Percentiles rank a stretch among this genome's conserved stretches.
phyloP scores from a whole-genome alignment of 2,797 vertebrate genomes.

The Chaenodraco wilsoni region DNA sequence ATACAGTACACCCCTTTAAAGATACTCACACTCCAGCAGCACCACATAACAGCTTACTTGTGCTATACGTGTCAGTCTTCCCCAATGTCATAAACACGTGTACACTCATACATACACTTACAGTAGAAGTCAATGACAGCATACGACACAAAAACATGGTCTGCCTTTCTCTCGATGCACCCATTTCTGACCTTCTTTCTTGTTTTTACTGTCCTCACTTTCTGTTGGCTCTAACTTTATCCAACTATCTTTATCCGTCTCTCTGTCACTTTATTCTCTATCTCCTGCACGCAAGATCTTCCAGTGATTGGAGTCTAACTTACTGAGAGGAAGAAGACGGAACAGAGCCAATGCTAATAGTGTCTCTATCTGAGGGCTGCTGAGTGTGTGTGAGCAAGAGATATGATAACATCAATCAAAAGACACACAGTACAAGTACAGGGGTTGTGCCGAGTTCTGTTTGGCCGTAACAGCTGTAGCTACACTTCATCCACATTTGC shows the following conservation, averaged over 20 bases:
- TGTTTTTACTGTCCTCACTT: constrained; percentile 27
- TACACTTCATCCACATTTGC: constrained; percentile 47
- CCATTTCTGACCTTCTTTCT: constrained; percentile 13
- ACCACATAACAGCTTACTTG: constrained; percentile 2
- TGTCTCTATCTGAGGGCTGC: constrained; percentile 53
- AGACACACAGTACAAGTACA: constrained; percentile 25
- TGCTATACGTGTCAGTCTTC: constrained; percentile 21
- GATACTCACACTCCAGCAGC: background rate
- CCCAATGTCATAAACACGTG: constrained; percentile 19
- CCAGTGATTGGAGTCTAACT: constrained; percentile 61
- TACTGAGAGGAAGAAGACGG: constrained; percentile 46
- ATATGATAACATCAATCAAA: constrained; percentile 68
- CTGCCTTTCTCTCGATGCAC: constrained; percentile 23
- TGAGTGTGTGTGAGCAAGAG: constrained; percentile 55
- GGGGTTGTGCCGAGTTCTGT: constrained; percentile 36
- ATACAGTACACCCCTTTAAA: background rate
- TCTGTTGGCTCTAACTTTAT: constrained; percentile 42
- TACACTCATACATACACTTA: constrained; percentile 17
- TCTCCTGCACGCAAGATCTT: constrained; percentile 59
- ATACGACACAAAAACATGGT: constrained; percentile 34
- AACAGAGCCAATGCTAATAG: constrained; percentile 62
- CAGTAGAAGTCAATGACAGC: constrained; percentile 29
- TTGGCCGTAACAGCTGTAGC: constrained; percentile 41
- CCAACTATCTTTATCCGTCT: constrained; percentile 47
- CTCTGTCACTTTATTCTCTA: constrained; percentile 49